Evolutionary conservation across 1,140 invertebrate species (phyloP).

Genomic region (Scaptomyza hsui): DNA sequence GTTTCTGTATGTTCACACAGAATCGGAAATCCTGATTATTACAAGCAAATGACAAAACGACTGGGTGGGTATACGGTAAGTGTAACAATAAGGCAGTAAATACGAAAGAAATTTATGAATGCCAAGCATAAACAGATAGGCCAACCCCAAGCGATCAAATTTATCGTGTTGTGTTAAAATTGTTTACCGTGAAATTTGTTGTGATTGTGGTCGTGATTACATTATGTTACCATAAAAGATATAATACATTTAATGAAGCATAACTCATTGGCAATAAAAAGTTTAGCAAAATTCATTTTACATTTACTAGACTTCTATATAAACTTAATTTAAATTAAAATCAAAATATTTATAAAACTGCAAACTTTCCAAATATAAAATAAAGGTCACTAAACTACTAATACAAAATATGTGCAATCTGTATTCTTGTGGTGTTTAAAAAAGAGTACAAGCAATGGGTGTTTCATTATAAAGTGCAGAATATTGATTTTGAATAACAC

Average conservation of each 20-base stretch:
- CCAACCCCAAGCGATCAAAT: conserved; percentile 56
- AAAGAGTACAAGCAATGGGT: too few species aligned
- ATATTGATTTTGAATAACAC: too few species aligned
- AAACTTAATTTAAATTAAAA: too few species aligned
- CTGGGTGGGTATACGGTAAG: conserved; percentile 52
- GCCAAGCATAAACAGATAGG: conserved; percentile 51
- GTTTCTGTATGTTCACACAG: conserved; percentile 45
- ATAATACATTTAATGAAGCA: conserved; percentile 62
- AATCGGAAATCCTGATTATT: conserved; percentile 77
- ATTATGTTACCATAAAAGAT: conserved; percentile 47
- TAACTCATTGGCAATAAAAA: conserved; percentile 63
- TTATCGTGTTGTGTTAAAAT: conserved; percentile 67
- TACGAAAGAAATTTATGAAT: conserved; percentile 73
- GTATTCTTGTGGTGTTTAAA: too few species aligned
- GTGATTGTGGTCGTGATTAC: conserved; percentile 73
- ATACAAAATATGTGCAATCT: too few species aligned
- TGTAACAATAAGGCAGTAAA: conserved; percentile 56
- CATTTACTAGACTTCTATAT: conserved; percentile 57
- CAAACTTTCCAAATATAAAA: too few species aligned
- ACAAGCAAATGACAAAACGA: conserved; percentile 73
- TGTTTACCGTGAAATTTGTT: conserved; percentile 78
- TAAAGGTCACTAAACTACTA: too few species aligned
- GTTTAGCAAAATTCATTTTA: conserved; percentile 57
- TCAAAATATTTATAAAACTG: too few species aligned
- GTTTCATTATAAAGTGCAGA: too few species aligned